Conservation (phyloP, 2,888 invertebrate species). For the Diarsia dahlii region DNA sequence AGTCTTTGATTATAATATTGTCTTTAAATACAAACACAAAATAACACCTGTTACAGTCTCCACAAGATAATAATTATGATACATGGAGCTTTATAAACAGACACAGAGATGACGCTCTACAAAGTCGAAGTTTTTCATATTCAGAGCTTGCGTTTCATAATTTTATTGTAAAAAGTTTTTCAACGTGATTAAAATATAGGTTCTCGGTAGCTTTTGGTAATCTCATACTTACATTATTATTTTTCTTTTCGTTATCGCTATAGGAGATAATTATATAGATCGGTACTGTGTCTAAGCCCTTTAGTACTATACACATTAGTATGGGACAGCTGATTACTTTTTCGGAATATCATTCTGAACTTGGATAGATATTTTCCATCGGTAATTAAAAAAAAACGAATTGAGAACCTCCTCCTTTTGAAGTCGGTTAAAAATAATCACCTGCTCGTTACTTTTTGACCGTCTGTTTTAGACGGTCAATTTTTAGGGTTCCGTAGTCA, state of each 20-base stretch:
- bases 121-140: not conserved
- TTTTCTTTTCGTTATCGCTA: not conserved
- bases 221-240: not conserved
- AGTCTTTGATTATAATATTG: not conserved
- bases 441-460: too few species aligned
- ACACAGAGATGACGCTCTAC: not conserved
- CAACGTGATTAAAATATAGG: not conserved
- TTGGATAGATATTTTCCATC: too few species aligned
- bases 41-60: slow-evolving; percentile 23
- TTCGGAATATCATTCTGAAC: too few species aligned
- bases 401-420: too few species aligned
- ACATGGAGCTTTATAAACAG: not conserved
- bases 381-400: too few species aligned
- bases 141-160: not conserved
- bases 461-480: too few species aligned
- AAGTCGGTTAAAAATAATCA: too few species aligned
- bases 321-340: too few species aligned
- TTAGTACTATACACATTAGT: not conserved
- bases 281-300: not conserved
- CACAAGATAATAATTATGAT: not conserved
- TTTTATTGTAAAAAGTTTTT: not conserved
- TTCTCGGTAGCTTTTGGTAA: not conserved
- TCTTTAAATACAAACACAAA: not conserved
- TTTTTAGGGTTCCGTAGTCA: too few species aligned
- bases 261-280: not conserved